Evolutionary conservation across 2,113 vertebrate genomes (phyloP), one percentile per base, ranked within the genome.

Genomic region (Cheirogaleus medius): DNA sequence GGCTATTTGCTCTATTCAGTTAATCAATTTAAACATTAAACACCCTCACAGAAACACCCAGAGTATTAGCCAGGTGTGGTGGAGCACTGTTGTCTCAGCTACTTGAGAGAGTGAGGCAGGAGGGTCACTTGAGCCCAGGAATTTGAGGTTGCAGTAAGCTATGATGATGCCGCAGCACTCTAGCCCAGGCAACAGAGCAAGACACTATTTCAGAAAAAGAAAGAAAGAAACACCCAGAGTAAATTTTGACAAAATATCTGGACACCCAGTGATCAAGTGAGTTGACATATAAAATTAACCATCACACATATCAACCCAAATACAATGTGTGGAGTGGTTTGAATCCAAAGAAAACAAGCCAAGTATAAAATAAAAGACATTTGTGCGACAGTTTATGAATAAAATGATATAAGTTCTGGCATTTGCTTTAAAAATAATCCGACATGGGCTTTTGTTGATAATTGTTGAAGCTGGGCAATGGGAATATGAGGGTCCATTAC

Each of bases 391-490:
- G 20, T 42, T 18, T 88, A 81, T 74, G 60, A 88, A 37, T 39
- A 27, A 89, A 96, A 66, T 93, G 11, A 87, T 39, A 32, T 20
- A 80, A 85, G 27, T 32, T 29, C 39, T 95, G 58, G 18, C 34
- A 71, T 94, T 86, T 90, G 23, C 73, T 95, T 82, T 92, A 77
- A 86, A 95, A 94, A 68, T 85, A 91, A 92, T 49, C 5, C 32
- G 92, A 37, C n/a, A 52, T 42, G 5, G 66, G 29, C 10, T 93
- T 86, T 49, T 58, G 47, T 64, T 89, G 73, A 56, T 71, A 63
- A 83, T 71, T 74, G 83, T 64, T 94, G 73, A 73, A 89, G 27
- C 56, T 80, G 68, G 39, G 21, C 71, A 8, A 82, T 84, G 27
- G 29, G 37, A 85, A 49, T 39, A 52, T 82, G 54, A 18, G 13